phyloP scores from a whole-genome alignment of 1,140 invertebrate species.

The Lepidurus apus region DNA sequence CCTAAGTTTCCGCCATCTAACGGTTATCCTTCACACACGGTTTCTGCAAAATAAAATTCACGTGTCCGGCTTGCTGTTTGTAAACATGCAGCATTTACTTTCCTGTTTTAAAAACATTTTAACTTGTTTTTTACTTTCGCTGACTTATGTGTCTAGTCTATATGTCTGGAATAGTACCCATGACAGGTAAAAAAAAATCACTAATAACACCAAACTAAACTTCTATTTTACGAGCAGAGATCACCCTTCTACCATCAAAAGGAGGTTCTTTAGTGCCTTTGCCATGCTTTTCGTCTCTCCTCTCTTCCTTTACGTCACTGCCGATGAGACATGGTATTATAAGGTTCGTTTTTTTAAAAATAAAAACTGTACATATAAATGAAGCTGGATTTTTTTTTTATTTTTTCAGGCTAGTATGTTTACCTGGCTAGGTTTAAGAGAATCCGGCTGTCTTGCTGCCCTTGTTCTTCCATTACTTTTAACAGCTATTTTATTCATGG shows the following conservation, averaged over 20 bases:
- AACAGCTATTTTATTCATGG: conserved; percentile 77
- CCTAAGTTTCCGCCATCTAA: neutral
- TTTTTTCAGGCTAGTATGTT: conserved; percentile 53
- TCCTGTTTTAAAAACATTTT: conserved; percentile 39
- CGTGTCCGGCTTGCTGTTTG: conserved; percentile 2
- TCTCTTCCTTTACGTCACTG: conserved; percentile 58
- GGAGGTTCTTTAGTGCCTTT: conserved; percentile 76
- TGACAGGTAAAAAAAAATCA: conserved; percentile 37
- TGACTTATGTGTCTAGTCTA: conserved; percentile 72
- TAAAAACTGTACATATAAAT: conserved; percentile 30
- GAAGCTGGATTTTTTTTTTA: conserved; percentile 40
- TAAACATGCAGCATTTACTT: neutral
- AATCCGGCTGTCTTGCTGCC: conserved; percentile 65
- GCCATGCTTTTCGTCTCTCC: conserved; percentile 73
- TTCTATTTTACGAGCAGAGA: conserved; percentile 57
- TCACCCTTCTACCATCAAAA: conserved; percentile 81
- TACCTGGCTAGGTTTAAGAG: conserved; percentile 69
- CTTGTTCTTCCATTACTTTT: conserved; percentile 67
- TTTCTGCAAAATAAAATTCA: neutral
- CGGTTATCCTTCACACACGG: neutral
- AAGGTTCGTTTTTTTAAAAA: neutral
- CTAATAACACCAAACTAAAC: conserved; percentile 6
- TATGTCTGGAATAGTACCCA: conserved; percentile 70
- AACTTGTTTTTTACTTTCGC: conserved; percentile 62
- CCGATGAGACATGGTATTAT: conserved; percentile 32